Evolutionary conservation across 2,113 vertebrate species (phyloP).

Genomic region (Tautogolabrus adspersus): DNA sequence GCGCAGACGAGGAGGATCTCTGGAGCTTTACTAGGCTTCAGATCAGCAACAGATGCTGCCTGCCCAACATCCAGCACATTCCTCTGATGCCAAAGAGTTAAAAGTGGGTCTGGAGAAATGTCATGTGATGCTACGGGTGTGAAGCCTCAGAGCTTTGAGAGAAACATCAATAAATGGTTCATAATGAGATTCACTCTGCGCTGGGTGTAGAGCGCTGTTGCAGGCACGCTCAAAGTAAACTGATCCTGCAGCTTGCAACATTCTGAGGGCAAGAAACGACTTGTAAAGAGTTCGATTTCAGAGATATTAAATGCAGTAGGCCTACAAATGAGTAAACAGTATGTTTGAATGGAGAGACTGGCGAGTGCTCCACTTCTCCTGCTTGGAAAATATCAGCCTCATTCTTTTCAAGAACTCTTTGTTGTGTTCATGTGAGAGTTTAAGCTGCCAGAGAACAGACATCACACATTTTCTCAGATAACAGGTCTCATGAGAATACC

Average conservation of each 20-base stretch:
- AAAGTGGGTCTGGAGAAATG: slow-evolving; percentile 46
- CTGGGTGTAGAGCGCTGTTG: slow-evolving; percentile 3
- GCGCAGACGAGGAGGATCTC: slow-evolving; percentile 51
- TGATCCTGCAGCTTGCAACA: not conserved
- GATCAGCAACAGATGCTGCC: slow-evolving; percentile 66
- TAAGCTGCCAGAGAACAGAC: slow-evolving; percentile 39
- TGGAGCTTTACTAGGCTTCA: slow-evolving; percentile 56
- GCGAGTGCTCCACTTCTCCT: not conserved
- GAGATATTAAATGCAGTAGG: not conserved
- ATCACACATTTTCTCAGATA: slow-evolving; percentile 35
- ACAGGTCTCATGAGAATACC: slow-evolving; percentile 42
- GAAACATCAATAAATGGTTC: slow-evolving; percentile 39
- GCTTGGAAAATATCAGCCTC: not conserved
- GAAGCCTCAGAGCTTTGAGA: slow-evolving; percentile 6
- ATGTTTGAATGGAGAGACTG: not conserved
- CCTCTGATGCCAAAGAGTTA: slow-evolving; percentile 59
- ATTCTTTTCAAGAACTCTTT: not conserved
- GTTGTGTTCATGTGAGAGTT: not conserved
- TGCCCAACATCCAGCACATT: slow-evolving; percentile 46
- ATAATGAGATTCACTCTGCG: slow-evolving; percentile 11
- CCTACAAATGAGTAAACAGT: not conserved
- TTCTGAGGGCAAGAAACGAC: slow-evolving; percentile 4
- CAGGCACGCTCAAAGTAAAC: slow-evolving; percentile 2
- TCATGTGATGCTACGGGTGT: slow-evolving; percentile 35
- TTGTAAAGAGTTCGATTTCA: slow-evolving; percentile 1